Evolutionary conservation across 2,888 invertebrate genomes (phyloP).

Genomic region (Hyles lineata): DNA sequence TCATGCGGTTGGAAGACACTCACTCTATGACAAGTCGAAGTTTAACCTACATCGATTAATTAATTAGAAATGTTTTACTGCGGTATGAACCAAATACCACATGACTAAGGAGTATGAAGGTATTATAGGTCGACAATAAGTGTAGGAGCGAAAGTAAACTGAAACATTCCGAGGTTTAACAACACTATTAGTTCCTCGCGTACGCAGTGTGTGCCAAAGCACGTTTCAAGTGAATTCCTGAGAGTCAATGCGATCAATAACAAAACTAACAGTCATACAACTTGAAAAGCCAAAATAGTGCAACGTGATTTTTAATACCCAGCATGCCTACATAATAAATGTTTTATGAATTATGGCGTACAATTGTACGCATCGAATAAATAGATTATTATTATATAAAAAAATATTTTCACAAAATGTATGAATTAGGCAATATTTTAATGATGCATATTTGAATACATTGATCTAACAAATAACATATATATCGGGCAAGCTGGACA

Average conservation of each 20-base stretch:
- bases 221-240: slow-evolving; percentile 8
- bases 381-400: no score
- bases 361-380: no score
- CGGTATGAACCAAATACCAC: background rate
- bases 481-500: no score
- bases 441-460: no score
- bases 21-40: background rate
- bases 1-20: background rate
- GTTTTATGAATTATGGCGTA: no score
- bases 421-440: no score
- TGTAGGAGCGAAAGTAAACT: slow-evolving; percentile 1
- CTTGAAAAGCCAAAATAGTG: no score
- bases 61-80: background rate
- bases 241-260: background rate
- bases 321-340: no score
- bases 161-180: slow-evolving; percentile 9
- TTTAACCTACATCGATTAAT: slow-evolving; percentile 2
- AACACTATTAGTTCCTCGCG: slow-evolving; percentile 17
- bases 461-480: no score
- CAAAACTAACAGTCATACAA: background rate
- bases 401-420: no score
- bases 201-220: slow-evolving; percentile 31
- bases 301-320: no score
- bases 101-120: no score
- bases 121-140: background rate